Evolutionary conservation across 2,113 vertebrate genomes (phyloP).

Genomic region (Notarius quadriscutis): DNA sequence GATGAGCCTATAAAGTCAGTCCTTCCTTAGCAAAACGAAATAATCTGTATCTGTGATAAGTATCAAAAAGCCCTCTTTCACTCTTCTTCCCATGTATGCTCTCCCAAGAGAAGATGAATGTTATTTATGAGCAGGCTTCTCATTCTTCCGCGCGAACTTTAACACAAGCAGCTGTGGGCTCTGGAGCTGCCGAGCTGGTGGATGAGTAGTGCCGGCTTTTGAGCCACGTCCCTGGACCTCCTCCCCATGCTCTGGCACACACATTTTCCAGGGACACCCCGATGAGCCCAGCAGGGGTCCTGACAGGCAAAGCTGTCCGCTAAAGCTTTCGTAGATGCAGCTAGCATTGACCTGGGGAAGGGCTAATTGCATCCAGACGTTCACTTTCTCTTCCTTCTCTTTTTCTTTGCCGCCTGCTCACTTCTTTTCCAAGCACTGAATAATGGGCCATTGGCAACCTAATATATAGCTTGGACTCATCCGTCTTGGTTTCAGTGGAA

Average conservation of each 20-base stretch:
- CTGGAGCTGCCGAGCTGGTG: slow-evolving; percentile 57
- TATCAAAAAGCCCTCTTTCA: slow-evolving; percentile 43
- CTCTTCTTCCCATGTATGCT: slow-evolving; percentile 54
- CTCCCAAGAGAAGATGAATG: slow-evolving; percentile 46
- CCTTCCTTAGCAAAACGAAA: slow-evolving; percentile 49
- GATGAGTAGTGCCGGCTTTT: slow-evolving; percentile 27
- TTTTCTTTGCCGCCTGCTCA: slow-evolving; percentile 27
- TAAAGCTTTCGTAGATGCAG: slow-evolving; percentile 68
- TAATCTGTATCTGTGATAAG: slow-evolving; percentile 52
- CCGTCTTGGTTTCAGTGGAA: slow-evolving; percentile 26
- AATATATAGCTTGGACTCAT: slow-evolving; percentile 72
- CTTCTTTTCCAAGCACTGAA: slow-evolving; percentile 63
- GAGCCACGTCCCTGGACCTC: slow-evolving; percentile 39
- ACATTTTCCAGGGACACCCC: slow-evolving; percentile 72
- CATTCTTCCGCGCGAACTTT: slow-evolving; percentile 56
- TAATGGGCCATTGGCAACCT: slow-evolving; percentile 75
- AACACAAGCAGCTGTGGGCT: slow-evolving; percentile 61
- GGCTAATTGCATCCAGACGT: slow-evolving; percentile 86
- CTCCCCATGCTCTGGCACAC: slow-evolving; percentile 64
- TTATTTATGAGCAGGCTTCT: slow-evolving; percentile 57
- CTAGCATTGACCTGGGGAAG: slow-evolving; percentile 74
- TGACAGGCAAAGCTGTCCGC: slow-evolving; percentile 78
- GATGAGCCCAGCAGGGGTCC: slow-evolving; percentile 78
- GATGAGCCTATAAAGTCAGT: slow-evolving; percentile 19
- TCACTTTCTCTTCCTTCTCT: slow-evolving; percentile 39